Conservation (phyloP, 2,113 vertebrate species). For the Coptodon rendalli region DNA sequence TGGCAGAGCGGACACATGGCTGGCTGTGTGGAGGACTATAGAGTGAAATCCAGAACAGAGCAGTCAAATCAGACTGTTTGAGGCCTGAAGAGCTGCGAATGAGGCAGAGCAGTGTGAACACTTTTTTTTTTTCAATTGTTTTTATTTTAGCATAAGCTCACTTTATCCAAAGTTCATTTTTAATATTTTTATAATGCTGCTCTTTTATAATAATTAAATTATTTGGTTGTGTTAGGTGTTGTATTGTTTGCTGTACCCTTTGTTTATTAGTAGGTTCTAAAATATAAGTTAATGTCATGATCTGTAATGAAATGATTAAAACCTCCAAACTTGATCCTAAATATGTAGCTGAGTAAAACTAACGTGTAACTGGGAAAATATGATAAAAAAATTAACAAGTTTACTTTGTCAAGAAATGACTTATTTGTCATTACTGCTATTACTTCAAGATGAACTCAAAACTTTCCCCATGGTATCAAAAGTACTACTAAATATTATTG, state of each 20-base stretch:
- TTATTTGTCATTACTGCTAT: neutral
- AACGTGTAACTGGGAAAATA: neutral
- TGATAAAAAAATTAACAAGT: rapidly evolving
- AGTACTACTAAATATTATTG: neutral
- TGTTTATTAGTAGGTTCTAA: neutral
- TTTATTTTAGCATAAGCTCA: neutral
- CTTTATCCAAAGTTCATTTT: neutral
- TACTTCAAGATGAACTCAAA: neutral
- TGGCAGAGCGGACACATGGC: rapidly evolving
- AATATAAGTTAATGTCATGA: neutral
- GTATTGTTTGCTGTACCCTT: neutral
- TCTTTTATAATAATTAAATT: neutral
- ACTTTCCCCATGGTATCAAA: neutral
- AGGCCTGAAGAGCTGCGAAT: neutral
- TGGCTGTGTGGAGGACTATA: neutral
- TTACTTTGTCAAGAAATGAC: neutral
- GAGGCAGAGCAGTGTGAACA: neutral
- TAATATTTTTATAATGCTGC: neutral
- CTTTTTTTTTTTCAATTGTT: neutral
- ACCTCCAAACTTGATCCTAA: neutral
- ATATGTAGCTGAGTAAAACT: neutral
- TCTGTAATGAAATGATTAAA: neutral
- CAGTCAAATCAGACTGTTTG: neutral
- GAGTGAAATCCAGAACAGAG: neutral
- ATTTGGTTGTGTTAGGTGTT: neutral